Base-by-base conservation (phyloP, 2,888 invertebrate genomes). In the Lasioglossum oenotherae region DNA sequence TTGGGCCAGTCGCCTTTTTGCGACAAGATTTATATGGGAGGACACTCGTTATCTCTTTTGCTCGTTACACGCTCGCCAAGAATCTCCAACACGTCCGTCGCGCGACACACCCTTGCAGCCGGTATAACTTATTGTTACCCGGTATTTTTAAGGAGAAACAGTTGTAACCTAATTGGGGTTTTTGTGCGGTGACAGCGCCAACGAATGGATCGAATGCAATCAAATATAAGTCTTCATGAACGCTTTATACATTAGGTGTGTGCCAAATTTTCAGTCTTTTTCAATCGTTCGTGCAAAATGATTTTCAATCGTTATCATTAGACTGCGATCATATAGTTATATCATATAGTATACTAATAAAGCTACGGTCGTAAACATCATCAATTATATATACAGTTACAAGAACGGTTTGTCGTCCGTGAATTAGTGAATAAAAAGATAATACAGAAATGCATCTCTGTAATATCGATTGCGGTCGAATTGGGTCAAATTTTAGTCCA, bases 1-100 rank as follows among this genome's bases (percentile, higher is more conserved):
- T 44, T 67, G 74, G 53, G 14, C 8, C 41, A 8, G 23, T 44
- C 67, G 12, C 44, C 19, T 69, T 72, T 69, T 80, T 69, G 41
- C 44, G 38, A 44, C 19, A 69, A 14, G 44, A 79, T 79, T 73
- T 74, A 73, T 60, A 35, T 64, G 74, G n/a, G 19, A 64, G 35
- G n/a, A 12, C 44, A 5, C 27, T 23, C 31, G 16, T 19, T 27
- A 38, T 67, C 31, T 49, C 46, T 23, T 35, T 74, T 53, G 1
- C 44, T 69, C 27, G 67, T 79, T 60, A 27, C n/a, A 38, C 35
- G 67, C 23, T 14, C 31, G 35, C 69, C 5, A 10, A 8, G 64
- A 35, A 76, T 67, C 69, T 69, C 23, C 38, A 5, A 38, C 69
- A 38, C 67, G 67, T 35, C 8, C 67, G 10, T 38, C 35, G 10